Evolutionary conservation across 2,888 invertebrate species (phyloP), one percentile per base, ranked within the genome.

Genomic region (Pseudococcus longispinus): DNA sequence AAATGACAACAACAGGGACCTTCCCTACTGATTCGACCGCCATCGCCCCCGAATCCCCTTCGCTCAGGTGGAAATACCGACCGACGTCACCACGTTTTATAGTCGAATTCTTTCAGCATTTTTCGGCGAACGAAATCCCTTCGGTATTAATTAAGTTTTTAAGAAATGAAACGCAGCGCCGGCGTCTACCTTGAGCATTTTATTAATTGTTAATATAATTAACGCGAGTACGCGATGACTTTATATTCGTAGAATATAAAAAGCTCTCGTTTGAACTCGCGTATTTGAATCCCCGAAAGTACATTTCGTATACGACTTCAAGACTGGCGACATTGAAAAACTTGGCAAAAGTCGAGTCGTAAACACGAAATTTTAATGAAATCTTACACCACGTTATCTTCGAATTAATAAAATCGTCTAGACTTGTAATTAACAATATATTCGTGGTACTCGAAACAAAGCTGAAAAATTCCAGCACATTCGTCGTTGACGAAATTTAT

Each of bases 1-100:
- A 85, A 85, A 85, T 85, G 85, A 85, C 85, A 85, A 85, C 85
- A 84, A 70, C 37, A 51, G 84, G 51, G 46, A 42, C 1, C 42
- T 80, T 80, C 42, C 77, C 77, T 20, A 80, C 77, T 42, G 70
- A 42, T 80, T 37, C 77, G 42, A n/a, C 74, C 32, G 32, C 74
- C 18, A 74, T 8, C 32, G 29, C 23, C 23, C 23, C 60, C 23
- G 9, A 2, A 5, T 23, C 29, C 65, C 70, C 32, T 70, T 13
- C 32, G 15, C 15, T 20, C 5, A 0, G 20, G 23, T 42, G 37
- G 42, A 80, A 80, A 80, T 80, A 80, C 77, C 77, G 37, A 74
- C 74, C 51, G 4, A 51, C 51, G 37, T 37, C 37, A 37, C 37
- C 37, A 3, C 74, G 37, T n/a, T n/a, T n/a, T 37, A 65, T 4